These are phyloP conservation scores for Phocoena sinus DNA, from an alignment of 2,113 vertebrate genomes.

Conservation along the genomic window DNA sequence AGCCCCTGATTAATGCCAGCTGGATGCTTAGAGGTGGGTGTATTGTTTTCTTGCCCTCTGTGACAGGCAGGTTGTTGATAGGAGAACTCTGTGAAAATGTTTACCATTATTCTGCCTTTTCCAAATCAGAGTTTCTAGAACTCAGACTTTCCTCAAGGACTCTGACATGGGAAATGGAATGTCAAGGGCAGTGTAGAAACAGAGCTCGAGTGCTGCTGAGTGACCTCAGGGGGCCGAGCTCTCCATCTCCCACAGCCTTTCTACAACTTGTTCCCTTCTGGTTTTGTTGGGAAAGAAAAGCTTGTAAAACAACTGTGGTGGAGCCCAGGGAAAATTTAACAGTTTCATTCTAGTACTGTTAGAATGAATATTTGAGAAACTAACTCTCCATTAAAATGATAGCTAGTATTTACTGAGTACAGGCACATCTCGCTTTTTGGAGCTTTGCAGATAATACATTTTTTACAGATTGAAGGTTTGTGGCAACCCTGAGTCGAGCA, in stretches of 20 bases:
- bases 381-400: background rate
- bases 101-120: conserved; percentile 27
- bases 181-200: background rate
- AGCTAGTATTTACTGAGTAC: background rate
- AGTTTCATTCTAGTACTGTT: background rate
- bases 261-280: background rate
- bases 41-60: conserved; percentile 8
- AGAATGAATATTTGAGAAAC: background rate
- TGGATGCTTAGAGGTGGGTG: background rate
- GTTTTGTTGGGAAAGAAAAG: background rate
- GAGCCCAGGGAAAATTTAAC: background rate
- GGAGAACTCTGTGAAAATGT: conserved; percentile 22
- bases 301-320: background rate
- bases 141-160: background rate
- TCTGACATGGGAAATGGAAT: background rate
- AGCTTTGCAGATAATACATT: background rate
- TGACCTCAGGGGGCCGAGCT: fast-evolving
- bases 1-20: background rate
- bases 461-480: background rate
- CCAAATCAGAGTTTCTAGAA: conserved; percentile 37
- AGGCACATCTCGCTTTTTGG: background rate
- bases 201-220: background rate
- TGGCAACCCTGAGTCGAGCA: background rate
- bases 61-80: background rate
- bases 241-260: background rate